Evolutionary conservation across 2,113 vertebrate species (phyloP).

Genomic region (Tympanuchus pallidicinctus): DNA sequence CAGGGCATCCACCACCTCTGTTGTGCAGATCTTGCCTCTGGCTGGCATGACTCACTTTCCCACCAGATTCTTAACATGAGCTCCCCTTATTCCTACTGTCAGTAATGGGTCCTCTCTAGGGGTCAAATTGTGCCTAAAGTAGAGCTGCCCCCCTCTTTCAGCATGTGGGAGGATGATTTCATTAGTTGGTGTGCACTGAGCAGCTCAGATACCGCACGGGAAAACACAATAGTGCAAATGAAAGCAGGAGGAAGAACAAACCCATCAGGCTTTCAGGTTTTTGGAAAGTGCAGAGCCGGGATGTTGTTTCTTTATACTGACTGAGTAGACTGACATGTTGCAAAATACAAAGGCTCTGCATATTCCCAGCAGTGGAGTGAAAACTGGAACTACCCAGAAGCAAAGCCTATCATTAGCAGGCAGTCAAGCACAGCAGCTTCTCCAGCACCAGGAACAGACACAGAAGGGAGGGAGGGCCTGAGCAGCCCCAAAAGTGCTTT

Average conservation of each 20-base stretch:
- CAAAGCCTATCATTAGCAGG: constrained; percentile 31
- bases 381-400: constrained; percentile 45
- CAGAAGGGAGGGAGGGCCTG: background rate
- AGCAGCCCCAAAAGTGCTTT: background rate
- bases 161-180: background rate
- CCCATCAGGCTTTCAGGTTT: background rate
- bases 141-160: accelerated
- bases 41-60: background rate
- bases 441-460: background rate
- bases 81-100: background rate
- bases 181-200: background rate
- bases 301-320: constrained; percentile 40
- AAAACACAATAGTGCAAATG: background rate
- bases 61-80: accelerated
- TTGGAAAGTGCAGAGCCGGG: constrained; percentile 20
- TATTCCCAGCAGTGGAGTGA: constrained; percentile 31
- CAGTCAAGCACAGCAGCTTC: background rate
- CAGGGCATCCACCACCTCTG: background rate
- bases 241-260: constrained; percentile 35
- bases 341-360: constrained; percentile 47
- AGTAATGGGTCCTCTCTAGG: background rate
- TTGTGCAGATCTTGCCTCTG: background rate
- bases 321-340: constrained; percentile 46
- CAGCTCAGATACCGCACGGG: accelerated
- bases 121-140: background rate